Evolutionary conservation across 2,113 vertebrate genomes (phyloP), one percentile per base, ranked within the genome.

Genomic region (Rhinoderma darwinii): DNA sequence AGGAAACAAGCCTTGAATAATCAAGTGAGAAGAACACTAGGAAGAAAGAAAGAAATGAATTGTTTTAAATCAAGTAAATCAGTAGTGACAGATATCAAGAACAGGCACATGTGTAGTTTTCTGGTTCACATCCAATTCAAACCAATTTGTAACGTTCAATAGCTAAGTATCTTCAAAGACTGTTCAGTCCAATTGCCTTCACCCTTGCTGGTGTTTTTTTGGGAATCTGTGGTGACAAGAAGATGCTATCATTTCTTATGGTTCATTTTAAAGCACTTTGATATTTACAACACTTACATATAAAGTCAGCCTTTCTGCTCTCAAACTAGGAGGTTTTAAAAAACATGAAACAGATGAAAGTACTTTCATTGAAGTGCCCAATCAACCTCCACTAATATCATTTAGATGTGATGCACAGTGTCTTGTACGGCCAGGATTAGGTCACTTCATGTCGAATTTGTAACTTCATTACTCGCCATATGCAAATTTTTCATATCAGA

Each of bases 111-210:
- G n/a, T 51, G 37, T 82, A 47, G 68, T 39, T 87, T 82, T 75
- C 78, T 82, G 86, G 66, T 87, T 87, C 86, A 82, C 70, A 27
- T 82, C 86, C 78, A 82, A 74, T 44, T 82, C 37, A 82, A 87
- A 87, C 51, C 68, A 81, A 82, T 82, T 82, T 75, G 68, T 82
- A 87, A 75, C 37, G 73, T 74, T 87, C 63, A 87, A 87, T 74
- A 87, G 78, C 59, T 61, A 82, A 80, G 66, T 82, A 59, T 74
- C 50, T 82, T 87, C 68, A 82, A 74, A 87, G 66, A 18, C 27
- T 43, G 79, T 75, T 35, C 68, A 59, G n/a, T 74, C 30, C 78
- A 87, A 59, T 74, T 73, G 51, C 37, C 59, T 56, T 87, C 68
- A 56, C 18, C 59, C 10, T 74, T 70, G 61, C 30, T 6, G 37